Evolutionary conservation across 2,888 invertebrate genomes (phyloP).

Genomic region (Erpobdella octoculata): DNA sequence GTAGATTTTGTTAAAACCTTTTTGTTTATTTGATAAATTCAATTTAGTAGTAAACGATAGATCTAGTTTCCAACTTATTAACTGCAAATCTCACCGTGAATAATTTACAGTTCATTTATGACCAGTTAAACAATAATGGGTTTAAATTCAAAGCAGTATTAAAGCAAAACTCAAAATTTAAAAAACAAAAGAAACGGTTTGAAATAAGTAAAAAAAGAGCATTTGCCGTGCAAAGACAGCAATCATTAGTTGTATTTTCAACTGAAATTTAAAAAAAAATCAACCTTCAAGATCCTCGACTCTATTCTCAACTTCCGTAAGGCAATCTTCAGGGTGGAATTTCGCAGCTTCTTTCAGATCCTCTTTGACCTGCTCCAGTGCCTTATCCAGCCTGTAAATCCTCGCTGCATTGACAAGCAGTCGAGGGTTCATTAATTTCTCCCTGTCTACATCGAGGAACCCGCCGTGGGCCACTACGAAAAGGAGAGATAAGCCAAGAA

Average conservation of each 20-base stretch:
- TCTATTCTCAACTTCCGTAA: background rate
- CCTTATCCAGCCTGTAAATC: background rate
- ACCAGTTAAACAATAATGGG: background rate
- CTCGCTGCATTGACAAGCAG: background rate
- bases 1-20: too few relatives aligned
- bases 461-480: background rate
- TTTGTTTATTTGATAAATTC: too few relatives aligned
- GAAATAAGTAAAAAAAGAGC: too few relatives aligned
- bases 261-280: background rate
- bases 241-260: background rate
- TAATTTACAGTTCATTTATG: background rate
- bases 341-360: background rate
- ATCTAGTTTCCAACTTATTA: too few relatives aligned
- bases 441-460: background rate
- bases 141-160: too few relatives aligned
- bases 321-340: background rate
- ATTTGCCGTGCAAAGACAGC: too few relatives aligned
- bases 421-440: background rate
- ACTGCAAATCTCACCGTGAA: too few relatives aligned
- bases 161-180: too few relatives aligned
- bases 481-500: background rate
- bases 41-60: too few relatives aligned
- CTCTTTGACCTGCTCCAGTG: background rate
- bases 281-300: conserved; percentile 5
- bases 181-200: too few relatives aligned